Evolutionary conservation across 2,113 vertebrate species (phyloP).

Genomic region (Zosterops borbonicus): DNA sequence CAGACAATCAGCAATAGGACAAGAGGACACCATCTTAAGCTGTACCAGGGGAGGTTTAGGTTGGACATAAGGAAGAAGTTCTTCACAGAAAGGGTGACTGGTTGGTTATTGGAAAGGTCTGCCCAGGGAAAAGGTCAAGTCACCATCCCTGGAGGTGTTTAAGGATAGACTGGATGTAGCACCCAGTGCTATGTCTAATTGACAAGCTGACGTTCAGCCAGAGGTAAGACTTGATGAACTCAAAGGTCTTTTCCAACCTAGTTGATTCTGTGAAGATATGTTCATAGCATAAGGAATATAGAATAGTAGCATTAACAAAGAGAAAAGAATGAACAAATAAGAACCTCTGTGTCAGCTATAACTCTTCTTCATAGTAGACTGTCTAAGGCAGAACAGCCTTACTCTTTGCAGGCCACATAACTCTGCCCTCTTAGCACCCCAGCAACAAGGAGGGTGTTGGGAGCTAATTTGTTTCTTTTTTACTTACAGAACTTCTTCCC

Average conservation of each 20-base stretch:
- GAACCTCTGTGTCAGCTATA: not conserved
- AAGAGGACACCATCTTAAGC: not conserved
- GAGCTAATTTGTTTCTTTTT: not conserved
- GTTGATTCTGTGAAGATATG: not conserved
- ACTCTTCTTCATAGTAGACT: not conserved
- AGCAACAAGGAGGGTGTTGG: not conserved
- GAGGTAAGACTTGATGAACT: not conserved
- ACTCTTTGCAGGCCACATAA: not conserved
- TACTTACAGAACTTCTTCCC: not conserved
- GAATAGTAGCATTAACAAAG: not conserved
- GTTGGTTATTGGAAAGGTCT: not conserved
- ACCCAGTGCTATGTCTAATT: too few relatives aligned
- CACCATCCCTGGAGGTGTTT: not conserved
- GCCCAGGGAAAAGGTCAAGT: not conserved
- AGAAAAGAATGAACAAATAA: not conserved
- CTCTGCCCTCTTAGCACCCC: not conserved
- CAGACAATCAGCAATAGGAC: fast-evolving
- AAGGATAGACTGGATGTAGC: not conserved
- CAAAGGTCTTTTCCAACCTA: not conserved
- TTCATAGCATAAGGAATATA: not conserved
- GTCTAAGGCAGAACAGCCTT: not conserved
- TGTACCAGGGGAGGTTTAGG: fast-evolving
- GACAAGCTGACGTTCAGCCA: not conserved
- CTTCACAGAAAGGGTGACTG: fast-evolving
- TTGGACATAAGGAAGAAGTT: not conserved